These are phyloP conservation scores for Selene dorsalis DNA, from an alignment of 2,797 vertebrate species.

Conservation along the genomic window DNA sequence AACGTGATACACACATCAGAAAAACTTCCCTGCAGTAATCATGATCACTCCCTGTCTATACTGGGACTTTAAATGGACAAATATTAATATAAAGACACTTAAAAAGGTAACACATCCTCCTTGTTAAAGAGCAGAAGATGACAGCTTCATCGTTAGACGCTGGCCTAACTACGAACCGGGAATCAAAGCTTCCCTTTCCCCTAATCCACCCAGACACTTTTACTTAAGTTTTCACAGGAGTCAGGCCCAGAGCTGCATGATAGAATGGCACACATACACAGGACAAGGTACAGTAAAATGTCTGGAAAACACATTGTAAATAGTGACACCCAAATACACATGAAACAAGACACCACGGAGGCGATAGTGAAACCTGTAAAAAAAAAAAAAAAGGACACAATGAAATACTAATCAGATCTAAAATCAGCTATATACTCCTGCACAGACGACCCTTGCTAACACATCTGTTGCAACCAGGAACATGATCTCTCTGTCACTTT, in stretches of 20 bases:
- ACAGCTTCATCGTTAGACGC: constrained; percentile 57
- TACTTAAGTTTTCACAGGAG: constrained; percentile 56
- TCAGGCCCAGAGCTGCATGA: constrained; percentile 43
- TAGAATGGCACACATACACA: constrained; percentile 54
- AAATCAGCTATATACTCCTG: constrained; percentile 50
- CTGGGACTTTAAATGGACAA: constrained; percentile 64
- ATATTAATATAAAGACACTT: constrained; percentile 72
- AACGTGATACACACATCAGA: constrained; percentile 75
- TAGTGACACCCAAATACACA: constrained; percentile 59
- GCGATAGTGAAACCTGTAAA: constrained; percentile 55
- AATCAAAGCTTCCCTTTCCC: constrained; percentile 65
- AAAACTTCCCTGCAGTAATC: constrained; percentile 60
- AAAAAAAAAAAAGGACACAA: constrained; percentile 44
- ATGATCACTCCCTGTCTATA: constrained; percentile 61
- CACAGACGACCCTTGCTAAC: constrained; percentile 29
- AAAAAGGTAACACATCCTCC: constrained; percentile 70
- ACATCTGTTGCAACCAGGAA: constrained; percentile 70
- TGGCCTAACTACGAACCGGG: constrained; percentile 25
- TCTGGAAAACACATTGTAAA: constrained; percentile 74
- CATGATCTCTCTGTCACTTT: constrained; percentile 48
- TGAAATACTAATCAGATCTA: constrained; percentile 62
- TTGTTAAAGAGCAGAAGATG: constrained; percentile 74
- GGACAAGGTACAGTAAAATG: constrained; percentile 69
- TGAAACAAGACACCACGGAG: constrained; percentile 57
- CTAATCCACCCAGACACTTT: constrained; percentile 70